Conservation (phyloP, 2,888 invertebrate species). For the Pseudoips prasinana region DNA sequence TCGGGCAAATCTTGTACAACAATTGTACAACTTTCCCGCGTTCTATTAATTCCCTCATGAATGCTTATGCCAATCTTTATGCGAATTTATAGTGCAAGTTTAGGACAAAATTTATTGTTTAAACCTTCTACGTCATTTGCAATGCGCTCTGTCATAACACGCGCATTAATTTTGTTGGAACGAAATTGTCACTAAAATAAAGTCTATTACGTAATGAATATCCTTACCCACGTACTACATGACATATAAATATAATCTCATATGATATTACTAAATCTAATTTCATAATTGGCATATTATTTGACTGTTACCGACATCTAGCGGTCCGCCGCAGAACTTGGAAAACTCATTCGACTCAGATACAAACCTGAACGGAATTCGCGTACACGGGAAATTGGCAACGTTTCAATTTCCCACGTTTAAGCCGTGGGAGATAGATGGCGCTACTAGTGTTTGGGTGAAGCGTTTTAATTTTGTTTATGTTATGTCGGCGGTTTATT, state of each 20-base stretch:
- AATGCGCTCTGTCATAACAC: constrained; percentile 16
- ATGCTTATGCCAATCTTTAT: constrained; percentile 11
- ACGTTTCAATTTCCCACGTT: constrained; percentile 48
- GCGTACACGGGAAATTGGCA: constrained; percentile 36
- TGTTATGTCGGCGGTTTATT: constrained; percentile 65
- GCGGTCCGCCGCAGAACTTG: constrained; percentile 16
- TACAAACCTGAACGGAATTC: constrained; percentile 21
- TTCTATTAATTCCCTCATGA: too few relatives aligned
- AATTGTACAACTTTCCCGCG: too few relatives aligned
- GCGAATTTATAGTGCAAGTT: constrained; percentile 14
- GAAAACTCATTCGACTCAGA: constrained; percentile 18
- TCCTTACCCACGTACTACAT: too few relatives aligned
- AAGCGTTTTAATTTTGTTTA: constrained; percentile 52
- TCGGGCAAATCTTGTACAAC: too few relatives aligned
- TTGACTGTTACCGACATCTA: constrained; percentile 32
- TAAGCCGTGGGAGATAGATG: constrained; percentile 45
- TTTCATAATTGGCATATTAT: too few relatives aligned
- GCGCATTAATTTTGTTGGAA: constrained; percentile 17
- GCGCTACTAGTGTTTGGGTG: constrained; percentile 37
- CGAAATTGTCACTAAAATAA: constrained; percentile 20
- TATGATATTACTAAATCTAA: too few relatives aligned
- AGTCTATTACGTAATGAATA: constrained; percentile 18
- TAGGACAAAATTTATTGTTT: constrained; percentile 8
- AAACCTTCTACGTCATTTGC: constrained; percentile 7
- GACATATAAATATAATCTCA: too few relatives aligned